A percentile compares a stretch with the other conserved stretches of the same genome.
phyloP scores from a whole-genome alignment of 2,888 invertebrate genomes.

The Dasysyrphus albostriatus region DNA sequence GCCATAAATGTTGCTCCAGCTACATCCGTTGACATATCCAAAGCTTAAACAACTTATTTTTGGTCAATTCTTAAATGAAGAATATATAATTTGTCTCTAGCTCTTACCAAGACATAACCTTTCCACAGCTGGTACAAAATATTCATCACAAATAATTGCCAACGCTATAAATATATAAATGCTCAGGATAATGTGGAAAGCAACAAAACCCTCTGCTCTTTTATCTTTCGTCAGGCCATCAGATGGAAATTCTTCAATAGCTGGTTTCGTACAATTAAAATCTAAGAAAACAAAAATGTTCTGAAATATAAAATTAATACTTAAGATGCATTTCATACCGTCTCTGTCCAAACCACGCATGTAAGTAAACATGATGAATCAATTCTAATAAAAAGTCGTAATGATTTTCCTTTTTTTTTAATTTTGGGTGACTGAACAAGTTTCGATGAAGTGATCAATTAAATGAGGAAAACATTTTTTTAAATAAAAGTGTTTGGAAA shows the following conservation, averaged over 20 bases:
- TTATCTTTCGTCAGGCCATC: slow-evolving; percentile 91
- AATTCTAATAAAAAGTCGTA: not conserved
- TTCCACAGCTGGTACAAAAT: slow-evolving; percentile 96
- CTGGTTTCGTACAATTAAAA: slow-evolving; percentile 91
- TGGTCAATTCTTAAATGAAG: not conserved
- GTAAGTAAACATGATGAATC: slow-evolving; percentile 42
- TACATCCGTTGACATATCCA: slow-evolving; percentile 93
- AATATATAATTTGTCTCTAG: not conserved
- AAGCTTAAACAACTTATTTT: slow-evolving; percentile 84
- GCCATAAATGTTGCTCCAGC: slow-evolving; percentile 98
- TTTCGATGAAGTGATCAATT: not conserved
- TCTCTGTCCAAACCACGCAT: slow-evolving; percentile 21
- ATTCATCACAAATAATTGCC: slow-evolving; percentile 96
- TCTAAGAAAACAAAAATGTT: slow-evolving; percentile 74
- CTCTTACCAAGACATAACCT: slow-evolving; percentile 90
- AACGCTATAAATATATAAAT: slow-evolving; percentile 94
- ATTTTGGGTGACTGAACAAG: not conserved
- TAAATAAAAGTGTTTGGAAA: not conserved
- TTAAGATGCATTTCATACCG: not conserved
- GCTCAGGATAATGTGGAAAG: slow-evolving; percentile 90
- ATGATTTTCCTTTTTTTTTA: not conserved
- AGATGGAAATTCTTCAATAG: slow-evolving; percentile 93
- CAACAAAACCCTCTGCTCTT: slow-evolving; percentile 91
- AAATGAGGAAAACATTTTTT: not conserved
- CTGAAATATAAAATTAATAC: too few species aligned